These are phyloP conservation scores for Rhynchonycteris naso DNA, from an alignment of 2,797 vertebrate genomes.

Conservation along the genomic window DNA sequence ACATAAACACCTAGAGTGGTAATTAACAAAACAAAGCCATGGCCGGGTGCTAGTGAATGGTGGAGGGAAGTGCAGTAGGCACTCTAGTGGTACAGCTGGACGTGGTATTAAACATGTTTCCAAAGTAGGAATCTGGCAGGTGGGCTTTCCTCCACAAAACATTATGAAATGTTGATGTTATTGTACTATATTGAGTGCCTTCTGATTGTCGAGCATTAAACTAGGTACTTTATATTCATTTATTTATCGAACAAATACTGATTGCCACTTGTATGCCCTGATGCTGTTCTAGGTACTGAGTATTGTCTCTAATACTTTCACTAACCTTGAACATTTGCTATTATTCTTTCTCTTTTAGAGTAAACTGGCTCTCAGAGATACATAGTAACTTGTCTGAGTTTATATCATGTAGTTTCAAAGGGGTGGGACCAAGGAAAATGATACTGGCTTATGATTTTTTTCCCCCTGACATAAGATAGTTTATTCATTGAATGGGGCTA, in stretches of 20 bases:
- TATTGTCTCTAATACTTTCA: background rate
- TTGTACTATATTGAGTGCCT: background rate
- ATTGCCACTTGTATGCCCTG: background rate
- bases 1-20: background rate
- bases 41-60: background rate
- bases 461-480: background rate
- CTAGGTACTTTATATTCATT: background rate
- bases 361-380: background rate
- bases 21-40: background rate
- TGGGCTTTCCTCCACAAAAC: background rate
- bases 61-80: background rate
- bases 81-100: fast-evolving
- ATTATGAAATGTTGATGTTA: background rate
- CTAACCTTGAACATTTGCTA: background rate
- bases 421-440: background rate
- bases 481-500: background rate
- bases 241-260: background rate
- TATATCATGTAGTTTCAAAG: background rate
- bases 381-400: slow-evolving; percentile 53
- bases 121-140: background rate
- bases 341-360: slow-evolving; percentile 38
- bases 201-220: background rate
- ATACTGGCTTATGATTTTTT: background rate
- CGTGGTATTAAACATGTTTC: background rate
- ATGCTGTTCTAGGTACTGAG: background rate